These are phyloP conservation scores for Daktulosphaira vitifoliae DNA, from an alignment of 1,140 invertebrate genomes.

Conservation along the genomic window DNA sequence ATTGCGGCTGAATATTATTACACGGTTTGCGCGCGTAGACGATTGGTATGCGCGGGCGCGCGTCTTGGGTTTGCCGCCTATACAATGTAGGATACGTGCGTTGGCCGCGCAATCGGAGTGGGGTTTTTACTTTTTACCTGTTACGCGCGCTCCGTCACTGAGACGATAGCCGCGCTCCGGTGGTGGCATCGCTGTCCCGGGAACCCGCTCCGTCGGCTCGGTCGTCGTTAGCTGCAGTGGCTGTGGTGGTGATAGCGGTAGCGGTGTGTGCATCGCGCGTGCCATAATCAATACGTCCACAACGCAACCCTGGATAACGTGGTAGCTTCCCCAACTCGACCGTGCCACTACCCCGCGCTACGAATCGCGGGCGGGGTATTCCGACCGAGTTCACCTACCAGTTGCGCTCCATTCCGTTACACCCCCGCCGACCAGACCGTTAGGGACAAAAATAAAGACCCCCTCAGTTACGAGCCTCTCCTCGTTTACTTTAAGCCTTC, in stretches of 20 bases:
- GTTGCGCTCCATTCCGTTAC: conserved; percentile 15
- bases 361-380: neutral
- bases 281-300: conserved; percentile 29
- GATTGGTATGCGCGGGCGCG: neutral
- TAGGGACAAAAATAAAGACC: too few relatives aligned
- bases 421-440: neutral
- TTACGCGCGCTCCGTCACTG: conserved; percentile 6
- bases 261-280: conserved; percentile 17
- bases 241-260: neutral
- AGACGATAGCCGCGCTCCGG: neutral
- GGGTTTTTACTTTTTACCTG: conserved; percentile 1
- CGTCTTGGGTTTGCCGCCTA: neutral
- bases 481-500: too few relatives aligned
- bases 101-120: neutral
- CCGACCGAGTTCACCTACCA: conserved; percentile 12
- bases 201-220: conserved; percentile 1
- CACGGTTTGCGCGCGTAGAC: too few relatives aligned
- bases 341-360: neutral
- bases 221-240: neutral
- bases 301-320: conserved; percentile 33
- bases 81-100: neutral
- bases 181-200: conserved; percentile 26
- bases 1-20: too few relatives aligned
- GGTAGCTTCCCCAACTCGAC: neutral
- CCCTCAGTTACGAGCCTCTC: too few relatives aligned